Conservation (phyloP, 2,888 invertebrate genomes). For the Darwinula stevensoni region DNA sequence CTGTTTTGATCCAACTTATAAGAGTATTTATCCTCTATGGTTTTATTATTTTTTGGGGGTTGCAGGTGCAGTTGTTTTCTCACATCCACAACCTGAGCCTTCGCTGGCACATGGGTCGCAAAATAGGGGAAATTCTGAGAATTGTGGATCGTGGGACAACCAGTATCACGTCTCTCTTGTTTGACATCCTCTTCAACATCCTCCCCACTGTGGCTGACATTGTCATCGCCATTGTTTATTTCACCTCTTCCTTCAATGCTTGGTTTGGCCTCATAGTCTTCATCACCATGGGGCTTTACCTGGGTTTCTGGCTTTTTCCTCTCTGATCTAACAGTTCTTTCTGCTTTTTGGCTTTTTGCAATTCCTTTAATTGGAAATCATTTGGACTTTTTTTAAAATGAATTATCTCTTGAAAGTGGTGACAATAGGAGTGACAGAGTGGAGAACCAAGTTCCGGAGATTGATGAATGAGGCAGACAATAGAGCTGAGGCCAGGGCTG, state of each 20-base stretch:
- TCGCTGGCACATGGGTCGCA: constrained; percentile 74
- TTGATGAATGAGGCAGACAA: constrained; percentile 86
- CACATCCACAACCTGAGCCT: constrained; percentile 72
- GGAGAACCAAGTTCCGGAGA: constrained; percentile 82
- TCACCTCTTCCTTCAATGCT: constrained; percentile 53
- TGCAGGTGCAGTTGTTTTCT: constrained; percentile 47
- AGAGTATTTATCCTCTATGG: no score
- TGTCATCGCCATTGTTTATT: constrained; percentile 60
- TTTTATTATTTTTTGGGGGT: no score
- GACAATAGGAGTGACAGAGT: constrained; percentile 77
- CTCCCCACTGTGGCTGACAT: constrained; percentile 77
- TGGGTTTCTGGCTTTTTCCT: no score
- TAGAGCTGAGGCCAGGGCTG: constrained; percentile 60
- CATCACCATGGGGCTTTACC: constrained; percentile 65
- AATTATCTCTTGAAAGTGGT: no score
- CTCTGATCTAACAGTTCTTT: no score
- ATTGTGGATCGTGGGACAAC: constrained; percentile 94
- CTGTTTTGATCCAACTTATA: no score
- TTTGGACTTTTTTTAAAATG: no score
- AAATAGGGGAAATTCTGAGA: constrained; percentile 84
- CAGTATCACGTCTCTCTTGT: constrained; percentile 74
- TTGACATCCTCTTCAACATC: constrained; percentile 63
- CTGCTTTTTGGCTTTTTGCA: no score
- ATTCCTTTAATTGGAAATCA: no score
- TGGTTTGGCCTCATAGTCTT: constrained; percentile 93